Conservation (phyloP, 2,888 invertebrate genomes). For the Sinohyriopsis cumingii region DNA sequence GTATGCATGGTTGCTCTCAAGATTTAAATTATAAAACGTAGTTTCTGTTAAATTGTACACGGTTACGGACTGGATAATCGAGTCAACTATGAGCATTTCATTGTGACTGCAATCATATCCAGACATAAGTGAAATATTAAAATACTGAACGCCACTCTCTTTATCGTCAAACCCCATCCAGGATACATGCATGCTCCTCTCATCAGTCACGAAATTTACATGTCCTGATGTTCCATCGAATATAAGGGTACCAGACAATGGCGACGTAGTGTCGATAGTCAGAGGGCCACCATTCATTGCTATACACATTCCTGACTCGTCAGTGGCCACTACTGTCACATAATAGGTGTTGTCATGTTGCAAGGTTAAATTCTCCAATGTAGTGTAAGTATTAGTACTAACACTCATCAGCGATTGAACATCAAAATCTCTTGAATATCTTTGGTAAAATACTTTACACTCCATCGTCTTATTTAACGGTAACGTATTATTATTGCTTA, state of each 20-base stretch:
- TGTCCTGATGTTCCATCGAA: background rate
- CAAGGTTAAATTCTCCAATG: slow-evolving; percentile 22
- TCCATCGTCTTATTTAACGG: slow-evolving; percentile 24
- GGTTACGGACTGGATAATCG: background rate
- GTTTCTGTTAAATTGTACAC: slow-evolving; percentile 16
- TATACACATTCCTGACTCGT: slow-evolving; percentile 40
- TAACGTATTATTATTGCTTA: slow-evolving; percentile 22
- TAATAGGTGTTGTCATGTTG: slow-evolving; percentile 33
- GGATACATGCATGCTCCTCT: slow-evolving; percentile 5
- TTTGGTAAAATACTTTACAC: slow-evolving; percentile 15
- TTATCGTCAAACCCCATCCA: slow-evolving; percentile 24
- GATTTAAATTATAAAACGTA: slow-evolving; percentile 35
- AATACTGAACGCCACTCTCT: slow-evolving; percentile 19
- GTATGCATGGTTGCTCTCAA: slow-evolving; percentile 26
- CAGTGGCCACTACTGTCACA: slow-evolving; percentile 38
- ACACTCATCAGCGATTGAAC: slow-evolving; percentile 16
- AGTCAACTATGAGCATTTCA: background rate
- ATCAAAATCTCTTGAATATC: slow-evolving; percentile 23
- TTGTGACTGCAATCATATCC: too few relatives aligned
- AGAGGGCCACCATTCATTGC: slow-evolving; percentile 24
- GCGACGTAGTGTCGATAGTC: slow-evolving; percentile 42
- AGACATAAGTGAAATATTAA: slow-evolving; percentile 11
- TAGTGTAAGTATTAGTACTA: slow-evolving; percentile 31
- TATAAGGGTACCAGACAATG: slow-evolving; percentile 18
- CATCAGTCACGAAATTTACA: slow-evolving; percentile 8